These are phyloP conservation scores for Cygnus olor DNA, from an alignment of 2,797 vertebrate genomes.

Conservation along the genomic window DNA sequence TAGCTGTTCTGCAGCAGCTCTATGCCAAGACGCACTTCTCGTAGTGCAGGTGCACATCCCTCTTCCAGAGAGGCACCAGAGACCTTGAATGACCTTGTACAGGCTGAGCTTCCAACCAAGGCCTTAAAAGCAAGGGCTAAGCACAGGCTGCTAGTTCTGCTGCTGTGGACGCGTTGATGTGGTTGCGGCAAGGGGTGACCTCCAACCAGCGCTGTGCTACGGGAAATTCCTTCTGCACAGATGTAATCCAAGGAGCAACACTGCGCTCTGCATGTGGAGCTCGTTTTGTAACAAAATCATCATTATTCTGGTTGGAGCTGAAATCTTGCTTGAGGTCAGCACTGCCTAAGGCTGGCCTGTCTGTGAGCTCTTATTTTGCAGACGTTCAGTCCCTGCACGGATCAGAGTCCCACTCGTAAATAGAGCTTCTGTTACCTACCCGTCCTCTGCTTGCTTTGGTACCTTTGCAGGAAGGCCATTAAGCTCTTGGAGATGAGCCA, in stretches of 20 bases:
- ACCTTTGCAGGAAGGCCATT: slow-evolving; percentile 36
- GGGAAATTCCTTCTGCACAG: background rate
- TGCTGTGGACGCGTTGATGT: background rate
- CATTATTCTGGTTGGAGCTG: background rate
- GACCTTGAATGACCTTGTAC: background rate
- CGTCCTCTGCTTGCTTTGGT: slow-evolving; percentile 6
- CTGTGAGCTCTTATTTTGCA: background rate
- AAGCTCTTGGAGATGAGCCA: slow-evolving; percentile 42
- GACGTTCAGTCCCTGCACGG: background rate
- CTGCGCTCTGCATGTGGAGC: background rate
- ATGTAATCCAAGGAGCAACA: background rate
- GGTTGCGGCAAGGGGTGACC: background rate
- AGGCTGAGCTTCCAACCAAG: background rate
- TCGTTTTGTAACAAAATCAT: background rate
- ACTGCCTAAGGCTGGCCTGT: background rate
- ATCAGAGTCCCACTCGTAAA: slow-evolving; percentile 10
- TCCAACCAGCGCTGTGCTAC: background rate
- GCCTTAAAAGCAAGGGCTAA: background rate
- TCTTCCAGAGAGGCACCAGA: background rate
- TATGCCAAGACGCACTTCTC: background rate
- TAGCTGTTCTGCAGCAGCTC: background rate
- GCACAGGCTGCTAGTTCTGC: background rate
- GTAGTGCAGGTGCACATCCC: background rate
- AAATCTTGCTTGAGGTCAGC: slow-evolving; percentile 3
- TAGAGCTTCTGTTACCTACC: background rate